Conservation (phyloP, 2,888 invertebrate species). For the Tenthredo scrophulariae region DNA sequence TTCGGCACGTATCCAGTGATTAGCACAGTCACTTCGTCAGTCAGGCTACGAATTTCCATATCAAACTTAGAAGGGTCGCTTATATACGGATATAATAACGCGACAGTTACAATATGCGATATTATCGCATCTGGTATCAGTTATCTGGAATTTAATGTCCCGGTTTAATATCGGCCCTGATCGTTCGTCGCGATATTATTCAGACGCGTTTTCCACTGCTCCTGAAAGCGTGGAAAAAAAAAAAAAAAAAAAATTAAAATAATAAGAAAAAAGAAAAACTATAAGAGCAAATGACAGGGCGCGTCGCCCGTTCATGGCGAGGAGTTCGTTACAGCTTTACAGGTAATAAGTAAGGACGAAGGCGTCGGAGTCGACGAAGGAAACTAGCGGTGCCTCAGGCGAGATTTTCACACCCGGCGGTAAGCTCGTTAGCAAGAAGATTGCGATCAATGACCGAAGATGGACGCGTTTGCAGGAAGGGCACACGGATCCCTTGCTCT, state of each 20-base stretch:
- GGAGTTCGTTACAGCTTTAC: conserved; percentile 44
- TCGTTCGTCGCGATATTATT: not conserved
- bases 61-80: conserved; percentile 12
- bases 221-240: not conserved
- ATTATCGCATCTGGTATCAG: not conserved
- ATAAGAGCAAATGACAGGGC: conserved; percentile 20
- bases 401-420: conserved; percentile 74
- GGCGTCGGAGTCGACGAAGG: conserved; percentile 34
- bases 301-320: conserved; percentile 12
- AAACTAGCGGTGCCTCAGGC: conserved; percentile 57
- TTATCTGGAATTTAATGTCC: conserved; percentile 36
- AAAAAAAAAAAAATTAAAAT: not conserved
- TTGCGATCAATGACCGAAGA: conserved; percentile 76
- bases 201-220: not conserved
- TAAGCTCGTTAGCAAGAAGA: conserved; percentile 74
- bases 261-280: not conserved
- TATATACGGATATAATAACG: not conserved
- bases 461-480: conserved; percentile 73
- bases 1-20: conserved; percentile 42
- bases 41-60: conserved; percentile 23
- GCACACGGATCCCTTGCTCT: conserved; percentile 8
- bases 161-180: conserved; percentile 6
- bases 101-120: not conserved
- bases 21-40: conserved; percentile 41
- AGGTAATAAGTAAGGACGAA: conserved; percentile 46